phyloP scores from a whole-genome alignment of 2,888 invertebrate genomes.

The Tolmerus cingulatus region DNA sequence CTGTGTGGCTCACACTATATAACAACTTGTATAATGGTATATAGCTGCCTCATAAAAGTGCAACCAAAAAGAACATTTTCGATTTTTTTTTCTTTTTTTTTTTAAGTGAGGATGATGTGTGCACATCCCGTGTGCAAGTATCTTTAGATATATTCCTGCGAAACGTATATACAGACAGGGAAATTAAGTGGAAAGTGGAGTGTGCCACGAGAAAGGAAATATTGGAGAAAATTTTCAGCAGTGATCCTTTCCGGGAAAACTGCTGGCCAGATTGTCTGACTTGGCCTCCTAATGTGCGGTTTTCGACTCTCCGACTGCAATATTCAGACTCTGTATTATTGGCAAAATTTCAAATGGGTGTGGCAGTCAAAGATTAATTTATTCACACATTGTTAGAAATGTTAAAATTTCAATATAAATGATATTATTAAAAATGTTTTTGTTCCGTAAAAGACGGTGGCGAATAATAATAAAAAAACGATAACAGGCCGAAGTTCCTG shows the following conservation, averaged over 20 bases:
- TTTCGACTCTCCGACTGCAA: constrained; percentile 31
- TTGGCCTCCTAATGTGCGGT: constrained; percentile 5
- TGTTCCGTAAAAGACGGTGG: background rate
- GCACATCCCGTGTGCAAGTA: background rate
- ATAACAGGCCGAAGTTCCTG: background rate
- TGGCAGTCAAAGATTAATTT: constrained; percentile 31
- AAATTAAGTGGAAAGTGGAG: background rate
- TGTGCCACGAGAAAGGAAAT: background rate
- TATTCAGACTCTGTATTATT: background rate
- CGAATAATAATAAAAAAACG: background rate
- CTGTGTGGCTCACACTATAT: background rate
- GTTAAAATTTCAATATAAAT: background rate
- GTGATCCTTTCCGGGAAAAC: background rate
- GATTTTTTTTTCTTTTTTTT: background rate
- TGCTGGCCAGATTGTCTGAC: background rate
- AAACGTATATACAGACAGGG: background rate
- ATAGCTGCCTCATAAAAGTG: background rate
- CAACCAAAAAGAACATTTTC: background rate
- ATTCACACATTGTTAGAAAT: background rate
- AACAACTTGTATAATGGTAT: background rate
- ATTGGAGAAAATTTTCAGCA: constrained; percentile 4
- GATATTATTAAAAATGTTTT: background rate
- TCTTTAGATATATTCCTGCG: background rate
- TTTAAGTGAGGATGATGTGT: background rate
- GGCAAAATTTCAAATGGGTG: constrained; percentile 42